Conservation (phyloP, 2,797 vertebrate genomes). For the Pangasius mekongensis region DNA sequence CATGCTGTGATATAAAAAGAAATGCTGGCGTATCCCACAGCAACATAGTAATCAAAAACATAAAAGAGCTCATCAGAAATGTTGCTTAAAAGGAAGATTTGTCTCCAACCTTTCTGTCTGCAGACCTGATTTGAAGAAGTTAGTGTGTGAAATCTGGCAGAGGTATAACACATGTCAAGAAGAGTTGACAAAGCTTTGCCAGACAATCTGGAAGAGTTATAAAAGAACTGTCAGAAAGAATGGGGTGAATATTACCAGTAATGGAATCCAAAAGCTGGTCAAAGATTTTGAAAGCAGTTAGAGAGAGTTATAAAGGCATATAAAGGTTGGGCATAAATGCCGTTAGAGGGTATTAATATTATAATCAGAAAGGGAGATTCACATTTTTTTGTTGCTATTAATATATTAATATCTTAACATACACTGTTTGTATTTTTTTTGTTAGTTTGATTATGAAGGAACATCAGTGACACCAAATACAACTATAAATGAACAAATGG, state of each 20-base stretch:
- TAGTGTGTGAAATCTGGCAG: background rate
- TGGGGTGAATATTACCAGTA: background rate
- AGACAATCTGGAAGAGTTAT: background rate
- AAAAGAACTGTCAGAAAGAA: conserved; percentile 15
- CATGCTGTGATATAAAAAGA: background rate
- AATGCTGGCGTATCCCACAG: background rate
- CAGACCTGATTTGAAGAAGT: background rate
- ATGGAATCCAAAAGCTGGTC: background rate
- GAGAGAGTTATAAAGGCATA: background rate
- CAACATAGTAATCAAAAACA: background rate
- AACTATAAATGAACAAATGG: background rate
- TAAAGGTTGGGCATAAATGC: background rate
- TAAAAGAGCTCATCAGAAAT: background rate
- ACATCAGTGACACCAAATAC: background rate
- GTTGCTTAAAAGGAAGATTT: background rate
- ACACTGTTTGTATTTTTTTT: background rate
- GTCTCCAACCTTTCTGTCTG: background rate
- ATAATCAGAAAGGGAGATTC: background rate
- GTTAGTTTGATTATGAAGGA: background rate
- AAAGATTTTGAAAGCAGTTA: background rate
- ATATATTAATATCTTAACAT: background rate
- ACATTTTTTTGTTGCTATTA: background rate
- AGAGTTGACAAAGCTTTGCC: background rate
- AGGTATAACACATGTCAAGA: background rate
- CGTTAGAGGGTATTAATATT: background rate